These are phyloP conservation scores for Osmerus mordax DNA, from an alignment of 2,113 vertebrate genomes.

Conservation along the genomic window DNA sequence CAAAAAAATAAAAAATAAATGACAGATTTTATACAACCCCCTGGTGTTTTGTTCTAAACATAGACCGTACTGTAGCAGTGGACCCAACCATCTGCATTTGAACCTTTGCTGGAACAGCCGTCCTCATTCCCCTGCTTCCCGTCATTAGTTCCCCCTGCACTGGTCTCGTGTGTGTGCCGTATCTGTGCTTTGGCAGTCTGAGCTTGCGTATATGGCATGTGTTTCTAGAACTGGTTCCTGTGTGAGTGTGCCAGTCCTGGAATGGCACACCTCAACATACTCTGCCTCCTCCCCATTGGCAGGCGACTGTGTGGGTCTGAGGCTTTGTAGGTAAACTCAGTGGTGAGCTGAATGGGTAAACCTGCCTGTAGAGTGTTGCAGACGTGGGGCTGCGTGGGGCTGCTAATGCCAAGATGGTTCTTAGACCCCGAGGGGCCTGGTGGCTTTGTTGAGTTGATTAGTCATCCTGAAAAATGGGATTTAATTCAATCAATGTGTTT, in stretches of 20 bases:
- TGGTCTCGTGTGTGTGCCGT: not conserved
- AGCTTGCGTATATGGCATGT: conserved; percentile 6
- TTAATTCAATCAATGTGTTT: conserved; percentile 48
- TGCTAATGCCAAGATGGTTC: conserved; percentile 46
- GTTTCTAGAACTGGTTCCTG: conserved; percentile 28
- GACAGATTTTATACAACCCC: not conserved
- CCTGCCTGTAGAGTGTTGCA: conserved; percentile 52
- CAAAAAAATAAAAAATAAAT: not conserved
- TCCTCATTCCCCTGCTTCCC: not conserved
- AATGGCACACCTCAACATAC: not conserved
- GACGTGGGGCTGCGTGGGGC: conserved; percentile 40
- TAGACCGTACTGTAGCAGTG: conserved; percentile 11
- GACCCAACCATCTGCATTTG: conserved; percentile 29
- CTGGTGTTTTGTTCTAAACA: not conserved
- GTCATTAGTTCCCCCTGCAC: not conserved
- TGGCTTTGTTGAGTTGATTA: conserved; percentile 55
- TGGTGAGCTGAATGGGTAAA: conserved; percentile 46
- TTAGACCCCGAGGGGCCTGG: conserved; percentile 27
- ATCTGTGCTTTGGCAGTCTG: not conserved
- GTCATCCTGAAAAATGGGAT: conserved; percentile 21
- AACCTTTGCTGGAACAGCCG: not conserved
- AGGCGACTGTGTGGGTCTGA: conserved; percentile 43
- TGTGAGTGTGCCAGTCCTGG: conserved; percentile 34
- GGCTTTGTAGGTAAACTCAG: conserved; percentile 46
- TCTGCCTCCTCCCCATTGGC: conserved; percentile 38